phyloP scores from a whole-genome alignment of 2,888 invertebrate species.

The Apeira syringaria region DNA sequence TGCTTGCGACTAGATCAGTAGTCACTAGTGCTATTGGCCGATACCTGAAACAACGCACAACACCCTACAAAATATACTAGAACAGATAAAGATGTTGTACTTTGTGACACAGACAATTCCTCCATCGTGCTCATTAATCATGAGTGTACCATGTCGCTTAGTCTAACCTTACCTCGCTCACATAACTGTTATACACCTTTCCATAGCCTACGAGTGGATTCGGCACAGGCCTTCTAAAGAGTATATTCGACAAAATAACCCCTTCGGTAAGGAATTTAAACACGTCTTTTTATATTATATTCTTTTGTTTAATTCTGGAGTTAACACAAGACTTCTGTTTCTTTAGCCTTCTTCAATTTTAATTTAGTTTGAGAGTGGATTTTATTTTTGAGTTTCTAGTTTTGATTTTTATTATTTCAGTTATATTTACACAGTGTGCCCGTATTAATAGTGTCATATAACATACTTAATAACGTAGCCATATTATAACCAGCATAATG shows the following conservation, averaged over 20 bases:
- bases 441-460: constrained; percentile 69
- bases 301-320: constrained; percentile 63
- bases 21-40: constrained; percentile 82
- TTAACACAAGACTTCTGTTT: constrained; percentile 58
- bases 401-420: constrained; percentile 52
- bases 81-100: constrained; percentile 82
- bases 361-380: constrained; percentile 57
- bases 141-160: constrained; percentile 72
- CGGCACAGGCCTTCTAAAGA: constrained; percentile 84
- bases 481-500: constrained; percentile 66
- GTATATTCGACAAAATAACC: constrained; percentile 85
- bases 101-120: constrained; percentile 81
- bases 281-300: constrained; percentile 74
- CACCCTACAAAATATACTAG: constrained; percentile 77
- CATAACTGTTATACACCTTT: constrained; percentile 83
- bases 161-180: constrained; percentile 75
- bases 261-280: constrained; percentile 85
- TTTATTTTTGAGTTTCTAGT: constrained; percentile 65
- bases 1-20: constrained; percentile 82
- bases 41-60: constrained; percentile 78
- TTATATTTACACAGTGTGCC: constrained; percentile 73
- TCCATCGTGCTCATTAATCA: constrained; percentile 70
- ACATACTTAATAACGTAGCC: constrained; percentile 66
- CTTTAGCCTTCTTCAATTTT: constrained; percentile 62
- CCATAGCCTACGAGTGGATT: constrained; percentile 83